Conservation (phyloP, 2,113 vertebrate genomes). For the Phaethon lepturus region DNA sequence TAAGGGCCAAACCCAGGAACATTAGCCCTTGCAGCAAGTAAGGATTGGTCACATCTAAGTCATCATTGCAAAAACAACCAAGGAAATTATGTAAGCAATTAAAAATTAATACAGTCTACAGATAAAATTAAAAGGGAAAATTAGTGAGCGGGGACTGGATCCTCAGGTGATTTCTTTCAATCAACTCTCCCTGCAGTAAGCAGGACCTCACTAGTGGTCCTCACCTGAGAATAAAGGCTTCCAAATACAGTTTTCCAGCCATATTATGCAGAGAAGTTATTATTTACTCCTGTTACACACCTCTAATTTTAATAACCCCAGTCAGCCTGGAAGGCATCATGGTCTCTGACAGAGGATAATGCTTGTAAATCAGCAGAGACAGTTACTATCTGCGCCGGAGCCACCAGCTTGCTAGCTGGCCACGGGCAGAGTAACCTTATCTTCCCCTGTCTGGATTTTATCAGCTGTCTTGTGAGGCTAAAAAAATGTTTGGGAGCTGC, state of each 20-base stretch:
- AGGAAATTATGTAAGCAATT: constrained; percentile 25
- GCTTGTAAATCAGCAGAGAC: neutral
- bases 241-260: neutral
- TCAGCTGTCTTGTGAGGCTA: neutral
- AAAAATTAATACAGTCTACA: constrained; percentile 23
- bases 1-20: constrained; percentile 5
- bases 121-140: constrained; percentile 34
- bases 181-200: neutral
- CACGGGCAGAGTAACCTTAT: neutral
- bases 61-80: neutral
- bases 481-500: neutral
- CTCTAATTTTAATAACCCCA: neutral
- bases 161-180: neutral
- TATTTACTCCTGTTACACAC: neutral
- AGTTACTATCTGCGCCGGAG: accelerated
- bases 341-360: neutral
- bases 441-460: neutral
- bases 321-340: neutral
- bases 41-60: neutral
- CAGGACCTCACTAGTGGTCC: neutral
- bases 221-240: neutral
- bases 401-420: neutral
- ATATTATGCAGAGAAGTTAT: neutral
- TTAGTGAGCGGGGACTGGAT: neutral
- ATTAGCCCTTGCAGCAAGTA: neutral